Evolutionary conservation across 2,888 invertebrate genomes (phyloP).

Genomic region (Amphipyra berbera): DNA sequence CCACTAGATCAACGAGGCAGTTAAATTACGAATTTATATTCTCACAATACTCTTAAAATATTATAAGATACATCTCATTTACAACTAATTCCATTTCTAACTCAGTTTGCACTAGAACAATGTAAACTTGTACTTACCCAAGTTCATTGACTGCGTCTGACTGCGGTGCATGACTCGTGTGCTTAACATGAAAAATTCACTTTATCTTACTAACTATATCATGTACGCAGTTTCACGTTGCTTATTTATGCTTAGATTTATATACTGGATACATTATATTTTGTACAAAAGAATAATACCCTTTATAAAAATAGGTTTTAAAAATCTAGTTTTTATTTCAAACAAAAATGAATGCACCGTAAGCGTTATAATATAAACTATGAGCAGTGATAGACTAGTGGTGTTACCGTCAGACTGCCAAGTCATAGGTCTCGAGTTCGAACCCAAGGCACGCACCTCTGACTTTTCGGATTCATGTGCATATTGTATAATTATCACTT

Average conservation of each 20-base stretch:
- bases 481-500: too few relatives aligned
- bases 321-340: too few relatives aligned
- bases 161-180: slow-evolving; percentile 27
- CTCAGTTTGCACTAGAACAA: slow-evolving; percentile 1
- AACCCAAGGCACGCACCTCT: too few relatives aligned
- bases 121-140: background rate
- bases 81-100: background rate
- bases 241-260: slow-evolving; percentile 18
- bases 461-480: too few relatives aligned
- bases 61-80: background rate
- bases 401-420: too few relatives aligned
- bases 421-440: too few relatives aligned
- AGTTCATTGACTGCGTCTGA: slow-evolving; percentile 43
- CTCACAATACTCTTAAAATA: background rate
- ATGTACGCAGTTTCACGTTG: slow-evolving; percentile 28
- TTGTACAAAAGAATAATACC: background rate
- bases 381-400: too few relatives aligned
- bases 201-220: slow-evolving; percentile 42
- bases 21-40: too few relatives aligned
- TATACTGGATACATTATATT: slow-evolving; percentile 23
- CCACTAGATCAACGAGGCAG: too few relatives aligned
- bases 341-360: too few relatives aligned
- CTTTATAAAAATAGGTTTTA: too few relatives aligned
- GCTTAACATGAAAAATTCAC: slow-evolving; percentile 46
- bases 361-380: too few relatives aligned